Conservation (phyloP, 2,888 invertebrate species). For the Galeruca laticollis region DNA sequence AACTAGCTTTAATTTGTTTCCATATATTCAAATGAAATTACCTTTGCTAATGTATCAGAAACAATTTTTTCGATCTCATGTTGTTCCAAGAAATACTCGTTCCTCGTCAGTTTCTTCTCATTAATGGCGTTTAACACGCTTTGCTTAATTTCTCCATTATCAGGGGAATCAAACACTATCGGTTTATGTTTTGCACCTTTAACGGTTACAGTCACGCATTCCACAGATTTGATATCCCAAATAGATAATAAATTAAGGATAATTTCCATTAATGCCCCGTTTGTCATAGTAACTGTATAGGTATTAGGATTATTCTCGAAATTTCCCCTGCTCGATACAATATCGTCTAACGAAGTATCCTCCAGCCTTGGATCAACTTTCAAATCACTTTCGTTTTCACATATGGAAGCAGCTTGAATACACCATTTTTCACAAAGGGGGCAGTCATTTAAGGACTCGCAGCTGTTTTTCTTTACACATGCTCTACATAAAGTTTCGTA, state of each 20-base stretch:
- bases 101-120: not conserved
- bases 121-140: not conserved
- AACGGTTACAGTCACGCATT: slow-evolving; percentile 41
- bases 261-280: slow-evolving; percentile 38
- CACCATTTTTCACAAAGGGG: slow-evolving; percentile 35
- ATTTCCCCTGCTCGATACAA: slow-evolving; percentile 19
- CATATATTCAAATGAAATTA: not conserved
- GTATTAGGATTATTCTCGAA: slow-evolving; percentile 23
- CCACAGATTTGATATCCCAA: slow-evolving; percentile 41
- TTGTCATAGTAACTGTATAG: slow-evolving; percentile 23
- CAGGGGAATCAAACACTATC: not conserved
- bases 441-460: slow-evolving; percentile 16
- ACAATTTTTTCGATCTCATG: slow-evolving; percentile 1
- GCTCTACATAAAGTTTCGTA: slow-evolving; percentile 31
- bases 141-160: not conserved
- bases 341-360: slow-evolving; percentile 1
- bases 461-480: slow-evolving; percentile 20
- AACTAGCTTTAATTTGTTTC: too few species aligned
- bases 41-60: slow-evolving; percentile 10
- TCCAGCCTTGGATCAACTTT: not conserved
- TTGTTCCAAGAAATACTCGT: not conserved
- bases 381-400: slow-evolving; percentile 4
- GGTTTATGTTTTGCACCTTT: slow-evolving; percentile 28
- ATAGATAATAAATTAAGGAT: slow-evolving; percentile 46
- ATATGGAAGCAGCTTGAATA: not conserved